Base-by-base conservation (phyloP, 2,113 vertebrate species). In the Pipra filicauda region DNA sequence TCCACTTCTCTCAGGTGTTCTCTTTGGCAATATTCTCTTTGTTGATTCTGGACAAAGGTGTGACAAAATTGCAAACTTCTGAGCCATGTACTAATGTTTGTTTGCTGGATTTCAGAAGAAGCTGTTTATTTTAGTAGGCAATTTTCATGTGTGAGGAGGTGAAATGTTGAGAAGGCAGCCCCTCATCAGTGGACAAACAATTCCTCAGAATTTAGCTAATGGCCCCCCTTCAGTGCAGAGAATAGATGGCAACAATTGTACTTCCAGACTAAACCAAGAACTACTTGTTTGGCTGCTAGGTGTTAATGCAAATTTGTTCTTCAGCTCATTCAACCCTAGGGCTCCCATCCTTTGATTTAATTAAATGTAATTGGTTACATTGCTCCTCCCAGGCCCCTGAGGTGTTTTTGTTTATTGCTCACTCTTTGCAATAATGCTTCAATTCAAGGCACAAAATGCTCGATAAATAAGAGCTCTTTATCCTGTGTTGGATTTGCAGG, bases 301-400 rank as follows among this genome's bases (percentile, higher is more conserved):
- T 98, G 98, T 98, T 98, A 98, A 98, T 98, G 98, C 97, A 98
- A 98, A 98, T 98, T 98, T 98, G 97, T 98, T 98, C 98, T 98
- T 98, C 97, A 97, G 97, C 97, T 98, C 97, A 97, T 98, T 98
- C 97, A 98, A 97, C 98, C 98, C 97, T 97, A 98, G 98, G 98
- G 98, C 98, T 98, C 92, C 98, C 98, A 98, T 98, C 97, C 97
- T 98, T 98, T 99, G 98, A 99, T 98, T 99, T 99, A 99, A 99
- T 99, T 99, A 98, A 98, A 98, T 98, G 98, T 99, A 99, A 99
- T 99, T 99, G 98, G 98, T 98, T 98, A 98, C 97, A 98, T 98
- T 98, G 98, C 98, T 98, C 98, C 98, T 98, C 98, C 98, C 98
- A 95, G 93, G 97, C 98, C 97, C 98, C 98, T 96, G 98, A 98